Base-by-base conservation (phyloP, 2,113 vertebrate species). In the Tragulus kanchil region DNA sequence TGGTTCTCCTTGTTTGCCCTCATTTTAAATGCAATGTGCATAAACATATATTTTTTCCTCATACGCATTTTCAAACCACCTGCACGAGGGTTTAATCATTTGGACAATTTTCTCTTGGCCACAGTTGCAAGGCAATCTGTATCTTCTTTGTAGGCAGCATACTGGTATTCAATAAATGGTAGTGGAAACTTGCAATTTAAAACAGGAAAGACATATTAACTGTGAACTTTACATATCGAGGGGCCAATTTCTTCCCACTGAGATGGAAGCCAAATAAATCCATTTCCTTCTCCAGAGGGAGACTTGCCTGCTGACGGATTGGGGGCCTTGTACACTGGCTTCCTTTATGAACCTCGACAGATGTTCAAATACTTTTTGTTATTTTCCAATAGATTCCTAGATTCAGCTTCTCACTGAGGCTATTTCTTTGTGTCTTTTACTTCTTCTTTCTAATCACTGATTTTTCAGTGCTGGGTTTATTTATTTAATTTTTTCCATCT, bases 341-440 rank as follows among this genome's bases (percentile, higher is more conserved):
- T 93, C 61, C 25, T 96, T 88, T 86, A 79, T 54, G 89, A 94
- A 83, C 67, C 12, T 61, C 0, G 10, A 85, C 54, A 71, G 62
- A 3, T 84, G 93, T 85, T 77, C 62, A 92, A 85, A 54, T 89
- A 84, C 62, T 23, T 69, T 93, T 84, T 48, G 17, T 93, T 93
- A 36, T 61, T 92, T 96, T 89, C 81, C 17, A 58, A 56, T 6
- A 62, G 31, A 58, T 78, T 77, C 54, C 54, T 88, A 25, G 14
- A 12, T 58, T 94, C 19, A 59, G 69, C 65, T 84, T 79, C 69
- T 94, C 78, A 0, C 6, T 59, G 23, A 19, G 15, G 73, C 50
- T 85, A 56, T 83, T 94, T 42, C 26, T 93, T 16, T 45, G 17
- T 45, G 13, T 10, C 36, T 52, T 81, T 62, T 15, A 81, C 19